A percentile compares a stretch with the other conserved stretches of the same genome.
Conservation (phyloP, 92 coral and sea anemone genomes). For the Zoanthus solanderi region DNA sequence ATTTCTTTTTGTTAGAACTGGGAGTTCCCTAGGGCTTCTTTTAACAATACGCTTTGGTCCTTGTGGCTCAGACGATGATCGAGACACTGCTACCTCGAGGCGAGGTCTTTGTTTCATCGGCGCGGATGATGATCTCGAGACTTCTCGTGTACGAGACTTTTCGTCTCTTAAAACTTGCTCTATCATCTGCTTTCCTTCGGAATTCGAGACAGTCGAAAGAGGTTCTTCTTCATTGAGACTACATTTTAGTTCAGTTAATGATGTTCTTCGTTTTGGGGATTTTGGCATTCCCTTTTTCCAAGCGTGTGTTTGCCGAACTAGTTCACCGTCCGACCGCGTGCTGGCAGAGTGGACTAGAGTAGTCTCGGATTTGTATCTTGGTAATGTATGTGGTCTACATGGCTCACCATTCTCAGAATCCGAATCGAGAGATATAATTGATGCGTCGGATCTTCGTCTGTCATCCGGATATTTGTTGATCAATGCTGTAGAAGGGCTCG, state of each 20-base stretch:
- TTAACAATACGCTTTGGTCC: constrained; percentile 65
- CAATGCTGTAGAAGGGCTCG: constrained; percentile 74
- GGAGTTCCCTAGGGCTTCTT: constrained; percentile 52
- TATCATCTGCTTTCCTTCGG: constrained; percentile 53
- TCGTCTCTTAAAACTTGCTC: constrained; percentile 51
- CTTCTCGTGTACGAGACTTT: constrained; percentile 64
- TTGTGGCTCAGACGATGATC: constrained; percentile 92
- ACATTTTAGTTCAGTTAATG: constrained; percentile 21
- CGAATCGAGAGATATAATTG: constrained; percentile 77
- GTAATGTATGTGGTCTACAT: constrained; percentile 38
- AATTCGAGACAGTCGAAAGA: constrained; percentile 24
- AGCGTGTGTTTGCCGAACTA: not conserved
- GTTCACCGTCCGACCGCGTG: constrained; percentile 26
- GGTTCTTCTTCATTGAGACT: not conserved
- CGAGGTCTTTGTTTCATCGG: constrained; percentile 87
- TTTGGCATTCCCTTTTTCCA: constrained; percentile 15
- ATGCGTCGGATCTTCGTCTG: constrained; percentile 56
- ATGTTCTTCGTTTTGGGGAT: constrained; percentile 32
- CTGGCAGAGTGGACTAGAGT: constrained; percentile 40
- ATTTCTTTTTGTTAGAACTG: constrained; percentile 16
- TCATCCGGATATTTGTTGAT: not conserved
- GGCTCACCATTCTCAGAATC: constrained; percentile 78
- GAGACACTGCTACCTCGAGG: constrained; percentile 71
- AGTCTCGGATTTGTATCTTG: constrained; percentile 67
- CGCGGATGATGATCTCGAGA: constrained; percentile 92